Base-by-base conservation (phyloP, 2,888 invertebrate genomes). In the Caenorhabditis sp. region DNA sequence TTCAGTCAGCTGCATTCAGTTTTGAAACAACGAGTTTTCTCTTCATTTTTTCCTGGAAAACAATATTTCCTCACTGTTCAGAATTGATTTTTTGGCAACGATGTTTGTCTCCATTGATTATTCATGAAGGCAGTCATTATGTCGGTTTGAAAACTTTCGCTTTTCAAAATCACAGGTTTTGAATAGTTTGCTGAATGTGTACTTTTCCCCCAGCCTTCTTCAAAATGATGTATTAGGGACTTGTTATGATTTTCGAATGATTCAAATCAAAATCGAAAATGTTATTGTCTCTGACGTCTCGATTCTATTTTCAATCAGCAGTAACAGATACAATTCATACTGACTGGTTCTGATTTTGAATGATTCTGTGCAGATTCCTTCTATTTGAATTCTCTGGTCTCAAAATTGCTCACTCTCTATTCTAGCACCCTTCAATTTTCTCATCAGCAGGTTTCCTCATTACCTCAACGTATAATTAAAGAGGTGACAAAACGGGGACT, bases 381-480 rank as follows among this genome's bases (percentile, higher is more conserved):
- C 14, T 1, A 54, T 54, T 54, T 8, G 7, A 63, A 63, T 38
- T 41, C 35, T 35, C 12, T 41, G 38, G 12, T 19, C 44, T n/a
- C 22, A 28, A 44, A 28, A 28, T 44, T 16, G 41, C 8, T 47
- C 63, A 63, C 14, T 63, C 26, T 12, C n/a, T n/a, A 31, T 58
- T n/a, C 8, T 31, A 31, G 14, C 12, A 63, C 63, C 63, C 63
- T 44, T 28, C 63, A 63, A 63, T 63, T 63, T 38, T 63, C 61
- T 14, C 61, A 24, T 44, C 44, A 44, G 24, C 61, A 63, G 10
- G 54, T 14, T 14, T 41, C 31, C 22, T 41, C 5, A 38, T 24
- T 22, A 61, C 22, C 44, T 22, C 16, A 35, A 19, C 2, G 49
- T 28, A 51, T 66, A 66, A 66, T 66, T 66, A 66, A 66, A 12